phyloP scores from a whole-genome alignment of 2,113 vertebrate species.

The Hypocryptadius cinnamomeus region DNA sequence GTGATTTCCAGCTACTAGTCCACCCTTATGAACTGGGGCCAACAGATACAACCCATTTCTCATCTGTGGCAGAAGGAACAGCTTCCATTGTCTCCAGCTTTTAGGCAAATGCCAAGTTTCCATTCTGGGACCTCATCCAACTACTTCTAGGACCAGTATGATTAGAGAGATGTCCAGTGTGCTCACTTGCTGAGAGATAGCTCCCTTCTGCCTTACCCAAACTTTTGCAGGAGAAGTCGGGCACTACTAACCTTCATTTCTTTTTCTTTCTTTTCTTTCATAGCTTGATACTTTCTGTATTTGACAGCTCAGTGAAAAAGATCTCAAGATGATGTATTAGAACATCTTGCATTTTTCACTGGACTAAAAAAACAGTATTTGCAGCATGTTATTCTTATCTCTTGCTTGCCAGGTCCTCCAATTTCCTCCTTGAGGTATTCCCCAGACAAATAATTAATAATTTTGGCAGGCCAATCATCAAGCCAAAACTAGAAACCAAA shows the following conservation, averaged over 20 bases:
- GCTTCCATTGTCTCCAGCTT: constrained; percentile 36
- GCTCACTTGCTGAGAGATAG: background rate
- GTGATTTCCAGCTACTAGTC: constrained; percentile 13
- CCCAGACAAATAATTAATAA: background rate
- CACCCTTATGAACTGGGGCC: constrained; percentile 31
- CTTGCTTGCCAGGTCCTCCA: background rate
- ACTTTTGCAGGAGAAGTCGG: background rate
- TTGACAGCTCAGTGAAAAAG: background rate
- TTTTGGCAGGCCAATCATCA: background rate
- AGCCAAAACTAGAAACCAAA: background rate
- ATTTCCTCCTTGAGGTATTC: background rate
- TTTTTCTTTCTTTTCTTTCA: background rate
- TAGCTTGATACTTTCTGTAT: background rate
- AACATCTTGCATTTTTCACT: background rate
- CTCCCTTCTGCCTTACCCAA: background rate
- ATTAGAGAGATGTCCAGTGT: background rate
- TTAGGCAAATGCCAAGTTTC: constrained; percentile 54
- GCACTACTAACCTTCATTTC: background rate
- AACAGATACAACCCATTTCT: constrained; percentile 39
- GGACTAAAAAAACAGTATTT: background rate
- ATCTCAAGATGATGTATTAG: background rate
- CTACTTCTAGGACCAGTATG: background rate
- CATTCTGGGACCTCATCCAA: constrained; percentile 27
- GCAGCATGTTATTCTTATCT: background rate
- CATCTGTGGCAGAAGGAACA: constrained; percentile 10